Evolutionary conservation across 2,797 vertebrate genomes (phyloP), one percentile per base, ranked within the genome.

Genomic region (Xyrichtys novacula): DNA sequence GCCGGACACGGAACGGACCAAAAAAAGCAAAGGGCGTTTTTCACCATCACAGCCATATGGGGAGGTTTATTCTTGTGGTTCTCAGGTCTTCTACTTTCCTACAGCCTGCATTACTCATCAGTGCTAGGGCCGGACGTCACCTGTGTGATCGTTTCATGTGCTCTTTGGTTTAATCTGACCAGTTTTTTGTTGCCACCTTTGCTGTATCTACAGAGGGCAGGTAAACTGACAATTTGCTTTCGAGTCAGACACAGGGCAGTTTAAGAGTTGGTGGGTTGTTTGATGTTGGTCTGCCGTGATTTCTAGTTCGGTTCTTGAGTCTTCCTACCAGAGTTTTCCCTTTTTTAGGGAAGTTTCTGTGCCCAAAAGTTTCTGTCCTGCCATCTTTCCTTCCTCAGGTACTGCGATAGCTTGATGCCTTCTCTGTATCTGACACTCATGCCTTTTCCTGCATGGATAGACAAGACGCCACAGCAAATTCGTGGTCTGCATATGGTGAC

Each of bases 21-120:
- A n/a, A n/a, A 17, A 5, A 69, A 69, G 32, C 66, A 19, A 20
- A 47, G 53, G 38, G 65, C 55, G 5, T 58, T 68, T 17, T 1
- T 12, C 36, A 68, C 26, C 2, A 20, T 68, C 0, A 32, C 3
- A 22, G 28, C 31, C 28, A 46, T 69, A 34, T 16, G 4, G 22
- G 28, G 39, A 11, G 32, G 19, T 7, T 8, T 70, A 3, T n/a
- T 22, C 2, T 23, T 61, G 1, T 29, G 16, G 16, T 12, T 48
- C 2, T 17, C 0, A 7, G 44, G 42, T 44, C 2, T 49, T 6
- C 2, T 46, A 19, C 23, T 47, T 38, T 10, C n/a, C 11, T 3
- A 0, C 14, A 1, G 8, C 23, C 6, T n/a, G 1, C 0, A n/a
- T 17, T 3, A 3, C 14, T 36, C 32, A 0, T 0, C 17, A 4